Evolutionary conservation across 2,888 invertebrate genomes (phyloP).

Genomic region (Plagiodera versicolora): DNA sequence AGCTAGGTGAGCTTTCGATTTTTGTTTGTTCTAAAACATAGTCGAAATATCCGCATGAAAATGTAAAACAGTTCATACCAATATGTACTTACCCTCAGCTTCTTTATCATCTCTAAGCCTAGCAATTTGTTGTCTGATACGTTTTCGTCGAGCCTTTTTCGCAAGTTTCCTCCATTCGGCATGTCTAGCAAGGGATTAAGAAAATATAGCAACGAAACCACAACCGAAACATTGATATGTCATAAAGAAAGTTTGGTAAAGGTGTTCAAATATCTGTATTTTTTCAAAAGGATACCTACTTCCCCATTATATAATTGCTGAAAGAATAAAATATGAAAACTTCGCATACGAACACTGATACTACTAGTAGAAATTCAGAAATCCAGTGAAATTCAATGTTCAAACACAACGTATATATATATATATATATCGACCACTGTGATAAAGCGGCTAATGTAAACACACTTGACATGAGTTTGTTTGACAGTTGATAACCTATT

Average conservation of each 20-base stretch:
- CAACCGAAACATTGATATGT: background rate
- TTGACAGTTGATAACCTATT: too few relatives aligned
- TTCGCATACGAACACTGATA: too few relatives aligned
- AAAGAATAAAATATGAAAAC: too few relatives aligned
- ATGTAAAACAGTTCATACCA: conserved; percentile 2
- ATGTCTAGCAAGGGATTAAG: conserved; percentile 59
- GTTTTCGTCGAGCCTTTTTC: conserved; percentile 72
- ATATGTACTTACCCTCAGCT: conserved; percentile 49
- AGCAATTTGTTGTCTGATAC: conserved; percentile 64
- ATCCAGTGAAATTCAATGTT: too few relatives aligned
- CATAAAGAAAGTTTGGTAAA: conserved; percentile 13
- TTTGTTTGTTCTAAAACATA: conserved; percentile 15
- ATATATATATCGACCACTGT: too few relatives aligned
- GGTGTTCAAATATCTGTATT: conserved; percentile 17
- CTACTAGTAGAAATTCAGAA: too few relatives aligned
- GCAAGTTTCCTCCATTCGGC: conserved; percentile 72
- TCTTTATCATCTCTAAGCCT: conserved; percentile 58
- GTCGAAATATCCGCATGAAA: background rate
- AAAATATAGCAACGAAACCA: conserved; percentile 44
- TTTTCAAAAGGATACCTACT: conserved; percentile 55
- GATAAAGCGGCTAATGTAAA: too few relatives aligned
- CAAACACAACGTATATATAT: too few relatives aligned
- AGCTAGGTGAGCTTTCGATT: conserved; percentile 54
- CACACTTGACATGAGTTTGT: too few relatives aligned
- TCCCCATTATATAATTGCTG: conserved; percentile 43